phyloP scores from a whole-genome alignment of 2,888 invertebrate species.

The Agriopis aurantiaria region DNA sequence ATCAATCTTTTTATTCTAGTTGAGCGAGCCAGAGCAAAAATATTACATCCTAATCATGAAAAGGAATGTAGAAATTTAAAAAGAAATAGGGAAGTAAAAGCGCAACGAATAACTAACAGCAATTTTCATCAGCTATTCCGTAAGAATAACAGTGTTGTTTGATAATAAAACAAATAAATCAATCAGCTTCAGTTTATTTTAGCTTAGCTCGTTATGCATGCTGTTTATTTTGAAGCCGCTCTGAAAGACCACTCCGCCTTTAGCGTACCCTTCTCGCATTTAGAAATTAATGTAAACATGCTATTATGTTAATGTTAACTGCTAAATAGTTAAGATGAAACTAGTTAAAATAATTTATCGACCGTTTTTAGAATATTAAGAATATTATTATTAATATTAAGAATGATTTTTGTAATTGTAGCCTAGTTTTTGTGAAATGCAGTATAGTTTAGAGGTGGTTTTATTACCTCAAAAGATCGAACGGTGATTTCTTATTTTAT shows the following conservation, averaged over 20 bases:
- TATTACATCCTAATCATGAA: not conserved
- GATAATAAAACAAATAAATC: conserved; percentile 46
- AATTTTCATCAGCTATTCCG: conserved; percentile 33
- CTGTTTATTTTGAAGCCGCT: conserved; percentile 58
- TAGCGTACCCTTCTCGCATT: conserved; percentile 43
- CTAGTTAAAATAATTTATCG: conserved; percentile 43
- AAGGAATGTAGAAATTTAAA: conserved; percentile 1
- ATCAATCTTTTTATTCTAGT: too few species aligned
- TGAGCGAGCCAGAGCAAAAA: not conserved
- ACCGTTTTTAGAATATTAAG: conserved; percentile 12
- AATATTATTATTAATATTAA: too few species aligned
- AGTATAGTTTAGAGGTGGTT: not conserved
- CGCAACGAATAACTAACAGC: conserved; percentile 29
- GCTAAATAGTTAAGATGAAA: conserved; percentile 44
- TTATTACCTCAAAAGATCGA: not conserved
- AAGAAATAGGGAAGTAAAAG: conserved; percentile 29
- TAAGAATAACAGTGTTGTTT: conserved; percentile 39
- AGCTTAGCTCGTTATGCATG: conserved; percentile 53
- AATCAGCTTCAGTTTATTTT: conserved; percentile 54
- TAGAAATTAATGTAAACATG: conserved; percentile 52
- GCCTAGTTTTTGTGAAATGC: conserved; percentile 7
- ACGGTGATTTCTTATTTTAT: not conserved
- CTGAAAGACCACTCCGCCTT: conserved; percentile 33
- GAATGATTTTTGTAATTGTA: conserved; percentile 19
- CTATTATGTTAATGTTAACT: conserved; percentile 54